Evolutionary conservation across 2,113 vertebrate genomes (phyloP).

Genomic region (Etia nguti): DNA sequence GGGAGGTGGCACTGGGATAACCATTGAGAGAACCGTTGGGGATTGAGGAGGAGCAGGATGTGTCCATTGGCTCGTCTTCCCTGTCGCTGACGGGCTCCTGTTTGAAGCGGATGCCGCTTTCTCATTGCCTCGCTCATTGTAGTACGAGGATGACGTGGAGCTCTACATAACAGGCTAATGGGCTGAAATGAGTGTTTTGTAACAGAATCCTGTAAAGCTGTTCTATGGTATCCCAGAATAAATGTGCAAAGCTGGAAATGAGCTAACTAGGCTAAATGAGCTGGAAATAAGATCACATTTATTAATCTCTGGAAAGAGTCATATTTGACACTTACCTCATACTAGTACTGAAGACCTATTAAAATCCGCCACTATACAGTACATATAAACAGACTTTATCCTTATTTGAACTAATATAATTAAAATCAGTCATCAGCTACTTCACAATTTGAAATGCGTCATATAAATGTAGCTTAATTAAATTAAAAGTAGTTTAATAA

Average conservation of each 20-base stretch:
- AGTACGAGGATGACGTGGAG: too few relatives aligned
- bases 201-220: too few relatives aligned
- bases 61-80: conserved; percentile 85
- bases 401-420: neutral
- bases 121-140: too few relatives aligned
- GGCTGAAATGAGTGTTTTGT: too few relatives aligned
- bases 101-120: conserved; percentile 67
- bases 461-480: neutral
- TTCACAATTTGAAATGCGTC: neutral
- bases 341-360: neutral
- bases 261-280: too few relatives aligned
- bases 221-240: too few relatives aligned
- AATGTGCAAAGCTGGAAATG: too few relatives aligned
- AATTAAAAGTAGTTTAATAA: neutral
- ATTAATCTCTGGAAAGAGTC: too few relatives aligned
- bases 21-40: conserved; percentile 80
- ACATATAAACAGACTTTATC: neutral
- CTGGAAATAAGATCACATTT: too few relatives aligned
- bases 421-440: neutral
- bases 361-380: neutral
- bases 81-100: conserved; percentile 72
- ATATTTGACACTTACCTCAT: too few relatives aligned
- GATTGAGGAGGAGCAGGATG: conserved; percentile 55
- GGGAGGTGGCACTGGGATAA: conserved; percentile 49
- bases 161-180: too few relatives aligned